Conservation (phyloP, 2,888 invertebrate genomes). For the Tenthredo scrophulariae region DNA sequence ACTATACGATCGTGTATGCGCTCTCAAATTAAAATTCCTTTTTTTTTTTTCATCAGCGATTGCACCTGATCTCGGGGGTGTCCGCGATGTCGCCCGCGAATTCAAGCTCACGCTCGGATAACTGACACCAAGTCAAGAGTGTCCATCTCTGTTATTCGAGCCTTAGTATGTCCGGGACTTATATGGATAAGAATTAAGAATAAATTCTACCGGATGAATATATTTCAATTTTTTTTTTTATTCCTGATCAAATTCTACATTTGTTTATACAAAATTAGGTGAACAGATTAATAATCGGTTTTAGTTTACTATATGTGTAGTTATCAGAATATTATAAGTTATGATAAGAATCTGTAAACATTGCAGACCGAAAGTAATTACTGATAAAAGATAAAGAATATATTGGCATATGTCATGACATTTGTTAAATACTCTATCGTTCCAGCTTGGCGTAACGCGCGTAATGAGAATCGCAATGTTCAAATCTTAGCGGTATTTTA, state of each 20-base stretch:
- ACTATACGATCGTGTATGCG: slow-evolving; percentile 32
- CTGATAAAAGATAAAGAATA: neutral
- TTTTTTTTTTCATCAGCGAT: slow-evolving; percentile 33
- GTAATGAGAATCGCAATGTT: neutral
- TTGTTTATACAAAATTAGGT: neutral
- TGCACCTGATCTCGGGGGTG: slow-evolving; percentile 41
- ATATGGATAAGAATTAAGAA: slow-evolving; percentile 11
- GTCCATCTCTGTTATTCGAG: slow-evolving; percentile 37
- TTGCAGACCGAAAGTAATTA: neutral
- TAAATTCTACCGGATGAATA: slow-evolving; percentile 20
- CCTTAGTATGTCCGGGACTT: neutral
- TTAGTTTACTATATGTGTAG: neutral
- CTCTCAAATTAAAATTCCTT: slow-evolving; percentile 29
- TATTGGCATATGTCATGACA: neutral
- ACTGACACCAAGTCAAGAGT: slow-evolving; percentile 25
- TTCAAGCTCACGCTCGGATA: slow-evolving; percentile 37
- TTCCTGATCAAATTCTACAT: neutral
- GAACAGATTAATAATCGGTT: neutral
- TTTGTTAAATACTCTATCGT: neutral
- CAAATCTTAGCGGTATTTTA: slow-evolving; percentile 2
- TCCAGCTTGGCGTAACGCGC: neutral
- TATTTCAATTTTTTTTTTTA: neutral
- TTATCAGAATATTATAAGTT: neutral
- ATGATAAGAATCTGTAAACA: neutral
- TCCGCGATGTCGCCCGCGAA: slow-evolving; percentile 39